A percentile compares a stretch with the other conserved stretches of the same genome.
These are phyloP conservation scores for Drosophila parvula DNA, from an alignment of 1,140 invertebrate species.

Conservation along the genomic window DNA sequence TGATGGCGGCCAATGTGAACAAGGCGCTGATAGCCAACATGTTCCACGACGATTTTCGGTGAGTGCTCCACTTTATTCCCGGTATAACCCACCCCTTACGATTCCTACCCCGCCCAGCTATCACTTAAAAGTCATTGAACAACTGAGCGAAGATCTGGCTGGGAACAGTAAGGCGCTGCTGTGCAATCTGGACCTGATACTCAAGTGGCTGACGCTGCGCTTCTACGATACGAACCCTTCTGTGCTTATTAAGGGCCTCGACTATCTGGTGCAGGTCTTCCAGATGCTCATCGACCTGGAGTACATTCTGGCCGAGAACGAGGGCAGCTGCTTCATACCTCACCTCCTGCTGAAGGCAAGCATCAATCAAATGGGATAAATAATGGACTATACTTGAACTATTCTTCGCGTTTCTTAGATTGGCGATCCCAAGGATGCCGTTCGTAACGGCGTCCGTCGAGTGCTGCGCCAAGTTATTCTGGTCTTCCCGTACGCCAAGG, in stretches of 20 bases:
- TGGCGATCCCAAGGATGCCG: slow-evolving; percentile 98
- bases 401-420: slow-evolving; percentile 86
- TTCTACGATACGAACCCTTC: slow-evolving; percentile 99
- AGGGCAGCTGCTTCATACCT: slow-evolving; percentile 97
- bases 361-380: background rate
- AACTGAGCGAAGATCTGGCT: slow-evolving; percentile 92
- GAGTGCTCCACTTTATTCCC: slow-evolving; percentile 6
- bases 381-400: background rate
- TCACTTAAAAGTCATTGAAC: slow-evolving; percentile 97
- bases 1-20: slow-evolving; percentile 94
- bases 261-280: slow-evolving; percentile 95
- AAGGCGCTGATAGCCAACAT: slow-evolving; percentile 94
- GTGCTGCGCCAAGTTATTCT: slow-evolving; percentile 94
- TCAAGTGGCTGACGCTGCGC: slow-evolving; percentile 97
- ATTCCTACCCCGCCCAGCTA: slow-evolving; percentile 82
- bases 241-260: slow-evolving; percentile 96
- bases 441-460: slow-evolving; percentile 93
- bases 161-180: slow-evolving; percentile 91
- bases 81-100: background rate
- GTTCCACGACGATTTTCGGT: slow-evolving; percentile 96
- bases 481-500: slow-evolving; percentile 94
- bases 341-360: slow-evolving; percentile 95
- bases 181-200: slow-evolving; percentile 96
- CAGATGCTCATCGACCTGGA: slow-evolving; percentile 90
- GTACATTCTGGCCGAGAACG: slow-evolving; percentile 94